Percentiles rank a stretch among this genome's conserved stretches.
These are phyloP conservation scores for Agapostemon virescens DNA, from an alignment of 2,888 invertebrate genomes.

Conservation along the genomic window DNA sequence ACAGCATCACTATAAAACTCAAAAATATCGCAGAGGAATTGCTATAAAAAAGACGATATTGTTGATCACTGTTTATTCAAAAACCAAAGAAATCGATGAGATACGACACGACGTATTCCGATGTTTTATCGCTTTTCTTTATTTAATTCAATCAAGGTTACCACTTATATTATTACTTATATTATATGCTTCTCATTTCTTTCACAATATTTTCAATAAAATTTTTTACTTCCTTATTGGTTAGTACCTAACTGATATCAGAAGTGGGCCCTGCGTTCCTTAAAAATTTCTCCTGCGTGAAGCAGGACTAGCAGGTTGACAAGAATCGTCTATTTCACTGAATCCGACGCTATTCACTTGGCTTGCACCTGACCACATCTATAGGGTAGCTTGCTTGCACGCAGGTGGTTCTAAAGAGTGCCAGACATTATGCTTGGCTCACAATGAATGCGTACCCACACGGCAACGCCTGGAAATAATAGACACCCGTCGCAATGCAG, in stretches of 20 bases:
- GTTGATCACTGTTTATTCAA: not conserved
- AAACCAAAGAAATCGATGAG: not conserved
- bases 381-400: slow-evolving; percentile 8
- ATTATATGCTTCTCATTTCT: no score
- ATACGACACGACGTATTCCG: not conserved
- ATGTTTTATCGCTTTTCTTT: not conserved
- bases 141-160: not conserved
- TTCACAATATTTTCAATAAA: no score
- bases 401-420: slow-evolving; percentile 62
- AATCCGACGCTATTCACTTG: slow-evolving; percentile 32
- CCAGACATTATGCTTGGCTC: slow-evolving; percentile 59
- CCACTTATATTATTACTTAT: not conserved
- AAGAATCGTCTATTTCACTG: slow-evolving; percentile 24
- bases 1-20: not conserved
- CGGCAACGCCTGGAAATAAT: slow-evolving; percentile 71
- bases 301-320: slow-evolving; percentile 3
- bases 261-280: no score
- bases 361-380: slow-evolving; percentile 54
- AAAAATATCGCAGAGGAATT: not conserved
- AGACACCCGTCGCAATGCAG: slow-evolving; percentile 73
- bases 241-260: no score
- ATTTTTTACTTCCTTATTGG: no score
- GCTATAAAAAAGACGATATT: not conserved
- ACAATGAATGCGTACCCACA: slow-evolving; percentile 63
- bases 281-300: not conserved